Base-by-base conservation (phyloP, 2,888 invertebrate species). In the Phragmatobia fuliginosa region DNA sequence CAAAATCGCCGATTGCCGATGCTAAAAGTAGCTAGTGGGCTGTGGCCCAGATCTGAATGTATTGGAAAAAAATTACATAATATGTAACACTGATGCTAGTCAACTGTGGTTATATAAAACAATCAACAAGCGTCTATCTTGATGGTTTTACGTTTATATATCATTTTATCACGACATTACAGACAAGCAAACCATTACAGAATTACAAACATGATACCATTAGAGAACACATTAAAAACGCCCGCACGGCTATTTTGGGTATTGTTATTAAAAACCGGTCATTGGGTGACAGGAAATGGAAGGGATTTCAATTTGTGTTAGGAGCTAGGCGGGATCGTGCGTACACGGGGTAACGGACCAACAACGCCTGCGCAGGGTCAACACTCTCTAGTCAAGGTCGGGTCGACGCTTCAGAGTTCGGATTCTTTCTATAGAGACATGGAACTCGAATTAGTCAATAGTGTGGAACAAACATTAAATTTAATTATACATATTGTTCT, bases 301-400 rank as follows among this genome's bases (percentile, higher is more conserved):
- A 82, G 81, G 68, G 81, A 76, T 71, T 80, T 75, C 62, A 71
- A 77, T 77, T 76, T 83, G 80, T 82, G 83, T 83, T 49, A 81
- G 80, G 78, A 71, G 74, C 79, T 76, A 85, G 86, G 76, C 72
- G 78, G 76, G 81, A 83, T 87, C 84, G 84, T 81, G 81, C 78
- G 86, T 83, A 82, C 72, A 84, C 86, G 86, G 85, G 84, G 86
- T 92, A 92, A 92, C 90, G 90, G 91, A 85, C 84, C 81, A 83
- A 82, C 90, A 92, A 82, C 90, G 92, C 85, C 76, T 80, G 90
- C 92, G 92, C 92, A 90, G 92, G 93, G 91, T 94, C 93, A 93
- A 93, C 87, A 91, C 70, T 88, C 90, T 89, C 90, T 78, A 82
- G 79, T 82, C 90, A 92, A 92, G 93, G 92, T 81, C 91, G 89